Base-by-base conservation (phyloP, 2,113 vertebrate genomes). In the Lampris megalopsis region DNA sequence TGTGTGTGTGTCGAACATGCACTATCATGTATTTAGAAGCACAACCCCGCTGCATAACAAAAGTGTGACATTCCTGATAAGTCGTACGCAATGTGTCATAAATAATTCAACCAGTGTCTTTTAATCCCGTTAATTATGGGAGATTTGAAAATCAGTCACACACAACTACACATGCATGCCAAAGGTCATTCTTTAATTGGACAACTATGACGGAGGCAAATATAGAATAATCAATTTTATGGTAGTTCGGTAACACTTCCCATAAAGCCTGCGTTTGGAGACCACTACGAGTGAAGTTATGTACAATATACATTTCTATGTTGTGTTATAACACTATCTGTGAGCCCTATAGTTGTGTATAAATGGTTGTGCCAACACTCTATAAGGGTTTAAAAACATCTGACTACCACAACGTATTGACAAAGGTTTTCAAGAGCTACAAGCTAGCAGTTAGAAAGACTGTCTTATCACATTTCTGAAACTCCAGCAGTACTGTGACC, bases 21-120 rank as follows among this genome's bases (percentile, higher is more conserved):
- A 70, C 75, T 72, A 37, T 64, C 42, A 71, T 68, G 59, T 63
- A 73, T 71, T 11, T 58, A 60, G 9, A 37, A 48, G 9, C 53
- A 41, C 0, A 13, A 56, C 53, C 40, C 3, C 66, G 24, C 59
- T 13, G 40, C 59, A 41, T 68, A 63, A 24, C 45, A 61, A 45
- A 60, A 13, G 61, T 69, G 53, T 61, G 58, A 67, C 36, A 50
- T 63, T 49, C 6, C 43, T 47, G 4, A 41, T 47, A 71, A 79
- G 24, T 77, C 78, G 62, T 79, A 84, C 71, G 65, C 1, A 62
- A 76, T n/a, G 48, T 53, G 4, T 48, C 24, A 63, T 81, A 66
- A 78, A 86, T 87, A 57, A 82, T 82, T 80, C 10, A 65, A 1
- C 42, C 1, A 37, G 36, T 63, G 42, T 43, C 53, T 76, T 47